Evolutionary conservation across 2,113 vertebrate species (phyloP), one percentile per base, ranked within the genome.

Genomic region (Melanerpes aurifrons): DNA sequence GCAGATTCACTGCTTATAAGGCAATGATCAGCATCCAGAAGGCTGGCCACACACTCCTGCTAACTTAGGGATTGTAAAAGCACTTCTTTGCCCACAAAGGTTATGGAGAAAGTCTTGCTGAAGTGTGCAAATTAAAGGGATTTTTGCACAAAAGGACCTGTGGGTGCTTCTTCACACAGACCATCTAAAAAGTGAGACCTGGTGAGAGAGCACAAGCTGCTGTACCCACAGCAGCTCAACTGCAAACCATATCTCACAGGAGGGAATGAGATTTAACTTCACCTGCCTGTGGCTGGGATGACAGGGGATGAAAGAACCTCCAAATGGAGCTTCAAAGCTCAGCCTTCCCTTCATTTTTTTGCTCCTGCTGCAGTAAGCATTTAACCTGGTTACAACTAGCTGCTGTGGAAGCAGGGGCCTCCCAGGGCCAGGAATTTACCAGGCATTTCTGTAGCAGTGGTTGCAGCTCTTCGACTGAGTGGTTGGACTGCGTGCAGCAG

Each of bases 1-100:
- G 63, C 82, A 54, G 66, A 87, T 43, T 76, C 90, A 68, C 75
- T 88, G 91, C 89, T 93, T 96, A 86, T 86, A 92, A 74, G 86
- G 90, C 88, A 90, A 88, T 12, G 56, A 79, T 79, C 62, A 61
- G 75, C 79, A 87, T 19, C 75, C 79, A 92, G 50, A 85, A 82
- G 71, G 78, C 20, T 73, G 89, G 79, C 7, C 77, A 75, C 45
- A 32, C 10, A 31, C 53, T 66, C 62, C 25, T 54, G 86, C 68
- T 85, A 31, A 63, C 80, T 86, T 47, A 80, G 24, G 66, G 80
- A 88, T 29, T 15, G 28, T 18, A 78, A 53, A 54, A 81, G 11
- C 7, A 40, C 35, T 82, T 64, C 57, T 56, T n/a, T 53, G 53
- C 26, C 35, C 76, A 70, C 53, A 57, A 57, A 63, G 35, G 13